Base-by-base conservation (phyloP, 2,797 vertebrate species). In the Acridotheres tristis region DNA sequence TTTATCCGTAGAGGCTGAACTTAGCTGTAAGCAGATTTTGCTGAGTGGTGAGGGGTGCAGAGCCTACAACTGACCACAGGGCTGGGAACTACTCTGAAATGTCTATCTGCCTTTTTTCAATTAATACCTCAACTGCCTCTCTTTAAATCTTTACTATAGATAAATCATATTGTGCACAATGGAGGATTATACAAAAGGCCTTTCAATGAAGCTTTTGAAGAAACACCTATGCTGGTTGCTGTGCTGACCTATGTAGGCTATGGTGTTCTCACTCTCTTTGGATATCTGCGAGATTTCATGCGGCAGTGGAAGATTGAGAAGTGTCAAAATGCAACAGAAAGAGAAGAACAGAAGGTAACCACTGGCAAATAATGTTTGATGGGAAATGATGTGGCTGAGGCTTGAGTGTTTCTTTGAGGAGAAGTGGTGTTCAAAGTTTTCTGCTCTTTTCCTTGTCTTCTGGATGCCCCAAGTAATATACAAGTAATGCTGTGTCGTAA, bases 241-340 rank as follows among this genome's bases (percentile, higher is more conserved):
- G 99, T 99, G 92, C 98, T 99, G 95, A 99, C 99, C 21, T 99
- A 99, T 9, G 98, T 99, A 97, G 99, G 99, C 34, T 99, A 99
- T 4, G 99, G 99, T 68, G 99, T 99, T 80, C 99, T 99, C 91
- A 99, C 99, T 62, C 97, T 99, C 92, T 99, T 99, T 54, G 99
- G 99, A n/a, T 99, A 99, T 96, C 98, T 99, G 96, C 97, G 99
- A 75, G 99, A 99, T 97, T 99, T 99, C 97, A 97, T 99, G 82
- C 98, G 99, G 69, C 97, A 99, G n/a, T 99, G 99, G 99, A 99
- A 98, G 97, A 98, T 99, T 48, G 99, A 99, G 96, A 99, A 99
- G 93, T 99, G 99, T 96, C 98, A 99, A 61, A 98, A 99, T 96
- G 99, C 99, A 85, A 98, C 98, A 25, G 99, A 99, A 96, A 98